These are phyloP conservation scores for Ostrea edulis DNA, from an alignment of 1,140 invertebrate species.

Conservation along the genomic window DNA sequence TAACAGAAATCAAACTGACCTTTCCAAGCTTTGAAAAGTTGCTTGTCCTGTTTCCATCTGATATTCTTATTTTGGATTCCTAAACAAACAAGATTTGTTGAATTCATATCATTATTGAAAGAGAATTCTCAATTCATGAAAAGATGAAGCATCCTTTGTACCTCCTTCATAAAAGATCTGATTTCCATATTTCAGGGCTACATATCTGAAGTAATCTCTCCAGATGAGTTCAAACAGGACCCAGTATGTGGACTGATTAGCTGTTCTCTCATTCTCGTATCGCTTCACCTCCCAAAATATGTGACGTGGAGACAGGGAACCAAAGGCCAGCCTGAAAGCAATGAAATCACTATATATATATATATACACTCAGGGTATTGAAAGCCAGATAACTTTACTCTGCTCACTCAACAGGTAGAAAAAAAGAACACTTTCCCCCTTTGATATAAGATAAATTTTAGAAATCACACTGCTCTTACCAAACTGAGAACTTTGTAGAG, in stretches of 20 bases:
- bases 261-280: constrained; percentile 74
- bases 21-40: constrained; percentile 76
- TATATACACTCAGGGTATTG: too few relatives aligned
- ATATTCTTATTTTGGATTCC: constrained; percentile 70
- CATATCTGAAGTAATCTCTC: constrained; percentile 80
- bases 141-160: constrained; percentile 39
- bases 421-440: too few relatives aligned
- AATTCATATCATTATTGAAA: background rate
- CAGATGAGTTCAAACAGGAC: constrained; percentile 80
- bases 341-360: background rate
- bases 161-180: constrained; percentile 76
- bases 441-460: too few relatives aligned
- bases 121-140: background rate
- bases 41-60: constrained; percentile 75
- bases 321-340: constrained; percentile 74
- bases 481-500: constrained; percentile 79
- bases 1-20: constrained; percentile 58
- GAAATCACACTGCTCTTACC: constrained; percentile 62
- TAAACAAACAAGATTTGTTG: background rate
- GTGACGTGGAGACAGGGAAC: constrained; percentile 77
- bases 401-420: too few relatives aligned
- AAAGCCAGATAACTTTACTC: too few relatives aligned
- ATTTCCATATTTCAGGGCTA: constrained; percentile 78
- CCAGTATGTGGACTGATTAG: constrained; percentile 80
- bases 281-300: constrained; percentile 78